Conservation (phyloP, 2,888 invertebrate genomes). For the Lysandra bellargus region DNA sequence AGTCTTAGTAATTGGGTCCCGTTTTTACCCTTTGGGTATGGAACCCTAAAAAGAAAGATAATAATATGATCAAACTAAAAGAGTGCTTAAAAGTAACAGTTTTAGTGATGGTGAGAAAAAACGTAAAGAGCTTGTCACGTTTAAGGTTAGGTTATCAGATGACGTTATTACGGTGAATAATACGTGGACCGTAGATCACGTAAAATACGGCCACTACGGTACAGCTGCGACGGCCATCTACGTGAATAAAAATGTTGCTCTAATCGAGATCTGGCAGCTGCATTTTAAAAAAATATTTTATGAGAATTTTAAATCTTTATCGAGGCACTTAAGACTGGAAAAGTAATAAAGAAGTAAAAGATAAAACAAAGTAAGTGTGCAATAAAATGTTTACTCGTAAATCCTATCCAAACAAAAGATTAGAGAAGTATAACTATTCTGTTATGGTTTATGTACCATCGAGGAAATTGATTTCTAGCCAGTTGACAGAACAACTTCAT, state of each 20-base stretch:
- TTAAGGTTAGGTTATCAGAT: conserved; percentile 22
- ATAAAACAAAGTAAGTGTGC: background rate
- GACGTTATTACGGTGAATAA: conserved; percentile 12
- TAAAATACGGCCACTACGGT: background rate
- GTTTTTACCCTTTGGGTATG: too few relatives aligned
- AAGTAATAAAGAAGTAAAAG: conserved; percentile 1
- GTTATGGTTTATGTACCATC: background rate
- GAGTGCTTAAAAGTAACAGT: background rate
- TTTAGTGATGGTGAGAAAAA: conserved; percentile 24
- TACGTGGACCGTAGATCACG: conserved; percentile 2
- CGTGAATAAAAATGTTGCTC: conserved; percentile 18
- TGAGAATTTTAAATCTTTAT: background rate
- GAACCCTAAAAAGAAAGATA: background rate
- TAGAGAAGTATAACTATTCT: background rate
- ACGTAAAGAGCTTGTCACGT: background rate
- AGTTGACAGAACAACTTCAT: too few relatives aligned
- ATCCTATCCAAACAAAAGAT: background rate
- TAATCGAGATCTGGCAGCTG: background rate
- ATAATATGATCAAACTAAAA: background rate
- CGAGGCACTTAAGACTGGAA: background rate
- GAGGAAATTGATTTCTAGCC: too few relatives aligned
- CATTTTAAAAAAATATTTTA: conserved; percentile 3
- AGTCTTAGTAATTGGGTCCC: too few relatives aligned
- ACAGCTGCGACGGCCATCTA: conserved; percentile 11
- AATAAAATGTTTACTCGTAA: background rate